Evolutionary conservation across 2,113 vertebrate genomes (phyloP), one percentile per base, ranked within the genome.

Genomic region (Chloropsis cyanopogon): DNA sequence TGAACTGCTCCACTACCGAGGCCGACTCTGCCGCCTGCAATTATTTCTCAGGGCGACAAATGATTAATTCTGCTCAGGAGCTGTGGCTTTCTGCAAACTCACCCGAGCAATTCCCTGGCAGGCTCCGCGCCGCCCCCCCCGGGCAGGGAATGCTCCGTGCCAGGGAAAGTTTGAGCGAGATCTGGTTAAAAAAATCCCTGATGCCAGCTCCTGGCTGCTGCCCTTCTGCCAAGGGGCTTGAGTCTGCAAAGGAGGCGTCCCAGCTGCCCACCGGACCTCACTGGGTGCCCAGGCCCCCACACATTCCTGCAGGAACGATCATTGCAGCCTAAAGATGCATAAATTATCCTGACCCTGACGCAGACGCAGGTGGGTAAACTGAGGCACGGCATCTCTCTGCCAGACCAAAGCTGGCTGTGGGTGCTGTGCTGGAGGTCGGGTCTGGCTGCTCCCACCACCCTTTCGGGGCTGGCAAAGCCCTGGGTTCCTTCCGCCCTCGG

Each of bases 31-130:
- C 47, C 0, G 11, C 77, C 56, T 6, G 37, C 66, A 75, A 82
- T 96, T 86, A 94, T 50, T 92, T 95, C 95, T 89, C 91, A 57
- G 77, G 84, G 86, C 2, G 56, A 70, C 72, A 12, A 47, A 17
- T 81, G 56, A 91, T 95, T 92, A 82, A 95, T 95, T 95, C 91
- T 13, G 59, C 89, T 93, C 93, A 41, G 91, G 91, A 93, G 86
- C 88, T 17, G 86, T 11, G 5, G 79, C 91, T 96, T 90, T 82
- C 93, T 95, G 94, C 93, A 95, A 82, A 90, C 71, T 94, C 94
- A 90, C 86, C 63, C 85, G 2, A 83, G 94, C 82, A 72, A 60
- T 92, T 68, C 50, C 46, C 70, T 41, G 57, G 44, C 82, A 68
- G 75, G n/a, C 71, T 57, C 66, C 2, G 13, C 1, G 33, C 80